Percentiles rank a stretch among this genome's conserved stretches.
Conservation (phyloP, 1,140 invertebrate species). For the Trichonephila inaurata region DNA sequence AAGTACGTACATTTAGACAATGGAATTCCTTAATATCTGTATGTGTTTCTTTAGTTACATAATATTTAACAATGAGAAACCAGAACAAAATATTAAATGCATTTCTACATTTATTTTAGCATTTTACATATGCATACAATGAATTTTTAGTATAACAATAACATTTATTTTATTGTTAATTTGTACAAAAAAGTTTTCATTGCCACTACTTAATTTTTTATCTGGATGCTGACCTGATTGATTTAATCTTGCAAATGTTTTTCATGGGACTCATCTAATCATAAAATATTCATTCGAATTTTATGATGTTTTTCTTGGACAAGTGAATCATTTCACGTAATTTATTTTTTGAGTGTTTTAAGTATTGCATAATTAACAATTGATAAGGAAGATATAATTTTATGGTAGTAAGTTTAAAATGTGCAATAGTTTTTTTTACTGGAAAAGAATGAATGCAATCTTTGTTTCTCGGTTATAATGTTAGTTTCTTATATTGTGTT, state of each 20-base stretch:
- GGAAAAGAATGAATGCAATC: background rate
- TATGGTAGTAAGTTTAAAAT: background rate
- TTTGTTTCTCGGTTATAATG: background rate
- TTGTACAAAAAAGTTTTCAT: background rate
- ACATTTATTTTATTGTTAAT: too few relatives aligned
- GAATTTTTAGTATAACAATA: too few relatives aligned
- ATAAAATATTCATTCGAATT: background rate
- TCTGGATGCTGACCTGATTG: background rate
- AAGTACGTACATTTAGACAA: too few relatives aligned
- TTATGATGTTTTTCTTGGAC: background rate
- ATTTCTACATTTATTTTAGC: too few relatives aligned
- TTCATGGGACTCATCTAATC: background rate
- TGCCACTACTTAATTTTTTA: constrained; percentile 28
- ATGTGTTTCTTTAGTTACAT: too few relatives aligned
- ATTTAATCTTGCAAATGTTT: background rate
- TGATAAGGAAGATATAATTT: background rate
- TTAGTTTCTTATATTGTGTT: too few relatives aligned
- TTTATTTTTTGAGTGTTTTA: background rate
- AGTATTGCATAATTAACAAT: background rate
- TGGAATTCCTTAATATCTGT: too few relatives aligned
- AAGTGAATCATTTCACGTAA: background rate
- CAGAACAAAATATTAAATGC: too few relatives aligned
- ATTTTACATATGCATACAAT: too few relatives aligned
- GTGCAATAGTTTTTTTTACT: background rate
- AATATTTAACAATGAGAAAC: too few relatives aligned